Conservation (phyloP, 2,888 invertebrate genomes). For the Cyclophora albipunctata region DNA sequence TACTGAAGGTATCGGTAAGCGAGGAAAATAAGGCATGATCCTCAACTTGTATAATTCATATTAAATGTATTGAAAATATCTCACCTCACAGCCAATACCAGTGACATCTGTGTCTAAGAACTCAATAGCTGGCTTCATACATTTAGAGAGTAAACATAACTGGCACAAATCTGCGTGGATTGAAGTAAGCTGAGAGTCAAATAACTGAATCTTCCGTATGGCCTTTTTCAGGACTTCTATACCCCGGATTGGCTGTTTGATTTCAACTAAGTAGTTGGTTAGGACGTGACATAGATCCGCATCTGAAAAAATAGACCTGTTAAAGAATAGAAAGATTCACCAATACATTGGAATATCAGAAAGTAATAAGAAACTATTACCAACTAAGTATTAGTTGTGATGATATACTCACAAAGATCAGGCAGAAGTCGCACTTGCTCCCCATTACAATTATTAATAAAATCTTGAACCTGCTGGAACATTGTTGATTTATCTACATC, state of each 20-base stretch:
- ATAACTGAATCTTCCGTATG: constrained; percentile 90
- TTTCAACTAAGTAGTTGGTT: constrained; percentile 85
- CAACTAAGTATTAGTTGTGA: too few relatives aligned
- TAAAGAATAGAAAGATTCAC: too few relatives aligned
- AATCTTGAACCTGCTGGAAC: constrained; percentile 88
- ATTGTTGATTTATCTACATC: constrained; percentile 70
- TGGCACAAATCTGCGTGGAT: constrained; percentile 96
- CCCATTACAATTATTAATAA: constrained; percentile 89
- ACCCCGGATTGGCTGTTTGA: constrained; percentile 86
- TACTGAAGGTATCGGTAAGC: too few relatives aligned
- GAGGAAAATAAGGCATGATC: too few relatives aligned
- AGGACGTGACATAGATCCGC: constrained; percentile 91
- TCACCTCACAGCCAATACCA: constrained; percentile 90
- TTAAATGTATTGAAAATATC: constrained; percentile 15
- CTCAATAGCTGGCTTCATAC: constrained; percentile 92
- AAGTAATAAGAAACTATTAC: too few relatives aligned
- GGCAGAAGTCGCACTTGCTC: constrained; percentile 92
- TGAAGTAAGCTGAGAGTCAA: constrained; percentile 92
- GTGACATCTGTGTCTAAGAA: constrained; percentile 94
- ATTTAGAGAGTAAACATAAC: constrained; percentile 91
- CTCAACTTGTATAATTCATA: not conserved
- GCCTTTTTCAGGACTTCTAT: constrained; percentile 88
- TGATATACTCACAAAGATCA: constrained; percentile 83
- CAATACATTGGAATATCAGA: too few relatives aligned
- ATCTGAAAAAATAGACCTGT: constrained; percentile 71